These are phyloP conservation scores for Dromiciops gliroides DNA, from an alignment of 2,113 vertebrate species.

Conservation along the genomic window DNA sequence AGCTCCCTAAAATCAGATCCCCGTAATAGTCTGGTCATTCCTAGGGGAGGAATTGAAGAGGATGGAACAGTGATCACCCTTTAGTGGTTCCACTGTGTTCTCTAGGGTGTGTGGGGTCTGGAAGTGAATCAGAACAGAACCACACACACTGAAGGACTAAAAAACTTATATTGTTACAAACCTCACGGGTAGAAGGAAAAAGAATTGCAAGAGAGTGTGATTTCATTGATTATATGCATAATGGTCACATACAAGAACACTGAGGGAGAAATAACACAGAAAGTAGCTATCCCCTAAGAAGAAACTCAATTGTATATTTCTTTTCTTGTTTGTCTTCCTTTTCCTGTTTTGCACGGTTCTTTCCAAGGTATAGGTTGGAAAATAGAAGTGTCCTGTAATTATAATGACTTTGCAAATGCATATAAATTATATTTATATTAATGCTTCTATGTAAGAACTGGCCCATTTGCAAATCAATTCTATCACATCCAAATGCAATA, in stretches of 20 bases:
- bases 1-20: conserved; percentile 95
- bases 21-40: conserved; percentile 94
- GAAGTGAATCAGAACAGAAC: background rate
- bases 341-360: background rate
- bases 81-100: conserved; percentile 79
- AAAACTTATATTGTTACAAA: background rate
- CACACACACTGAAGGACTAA: background rate
- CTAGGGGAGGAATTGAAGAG: conserved; percentile 94
- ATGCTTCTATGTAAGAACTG: background rate
- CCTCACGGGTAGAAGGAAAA: background rate
- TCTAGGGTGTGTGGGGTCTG: background rate
- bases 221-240: background rate
- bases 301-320: background rate
- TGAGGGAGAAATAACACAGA: background rate
- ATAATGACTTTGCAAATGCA: background rate
- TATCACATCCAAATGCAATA: background rate
- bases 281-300: conserved; percentile 25
- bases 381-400: conserved; percentile 35
- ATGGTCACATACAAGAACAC: background rate
- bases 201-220: background rate
- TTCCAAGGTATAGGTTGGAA: conserved; percentile 5
- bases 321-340: background rate
- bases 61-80: conserved; percentile 97
- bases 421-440: background rate
- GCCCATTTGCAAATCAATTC: background rate